phyloP scores from a whole-genome alignment of 2,888 invertebrate species.

The Cryptophagus acutangulus region DNA sequence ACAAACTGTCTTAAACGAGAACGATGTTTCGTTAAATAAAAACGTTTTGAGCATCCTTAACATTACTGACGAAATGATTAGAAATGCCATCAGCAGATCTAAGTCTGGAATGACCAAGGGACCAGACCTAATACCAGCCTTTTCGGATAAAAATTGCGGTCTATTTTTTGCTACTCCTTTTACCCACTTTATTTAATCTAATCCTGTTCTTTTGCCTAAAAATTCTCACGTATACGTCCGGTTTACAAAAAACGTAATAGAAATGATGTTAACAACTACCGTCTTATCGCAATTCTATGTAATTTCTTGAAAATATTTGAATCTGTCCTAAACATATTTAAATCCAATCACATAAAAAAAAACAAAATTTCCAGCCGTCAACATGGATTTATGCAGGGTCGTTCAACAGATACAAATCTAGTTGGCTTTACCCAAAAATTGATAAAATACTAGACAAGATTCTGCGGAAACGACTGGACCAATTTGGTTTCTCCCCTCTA shows the following conservation, averaged over 20 bases:
- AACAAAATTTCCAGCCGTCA: constrained; percentile 8
- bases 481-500: too few relatives aligned
- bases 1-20: too few relatives aligned
- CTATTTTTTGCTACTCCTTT: constrained; percentile 45
- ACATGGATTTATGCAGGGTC: constrained; percentile 10
- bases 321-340: constrained; percentile 3
- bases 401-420: constrained; percentile 13
- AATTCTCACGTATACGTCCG: constrained; percentile 6
- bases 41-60: too few relatives aligned
- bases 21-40: too few relatives aligned
- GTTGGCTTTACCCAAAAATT: constrained; percentile 6
- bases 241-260: background rate
- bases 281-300: constrained; percentile 11
- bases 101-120: too few relatives aligned
- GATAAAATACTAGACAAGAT: too few relatives aligned
- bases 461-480: too few relatives aligned
- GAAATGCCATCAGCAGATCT: too few relatives aligned
- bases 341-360: constrained; percentile 5
- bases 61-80: too few relatives aligned
- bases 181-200: constrained; percentile 2
- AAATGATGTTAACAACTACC: constrained; percentile 8
- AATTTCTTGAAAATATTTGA: constrained; percentile 10
- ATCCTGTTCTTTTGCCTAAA: constrained; percentile 6
- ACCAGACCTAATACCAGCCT: background rate
- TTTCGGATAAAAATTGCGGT: constrained; percentile 27